Percentiles rank a stretch among this genome's conserved stretches.
phyloP scores from a whole-genome alignment of 2,888 invertebrate species.

The Lycia hirtaria region DNA sequence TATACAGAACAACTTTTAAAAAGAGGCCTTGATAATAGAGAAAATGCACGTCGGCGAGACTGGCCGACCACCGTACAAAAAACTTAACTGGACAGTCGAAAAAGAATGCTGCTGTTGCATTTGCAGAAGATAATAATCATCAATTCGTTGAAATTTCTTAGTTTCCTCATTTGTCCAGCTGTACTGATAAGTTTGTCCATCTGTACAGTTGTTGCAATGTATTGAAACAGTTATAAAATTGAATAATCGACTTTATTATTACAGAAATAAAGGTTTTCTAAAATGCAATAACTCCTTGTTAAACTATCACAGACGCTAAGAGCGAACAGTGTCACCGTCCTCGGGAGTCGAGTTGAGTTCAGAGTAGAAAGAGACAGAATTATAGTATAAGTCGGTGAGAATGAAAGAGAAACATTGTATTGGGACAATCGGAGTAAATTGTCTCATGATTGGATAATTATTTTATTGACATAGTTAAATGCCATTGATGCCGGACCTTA shows the following conservation, averaged over 20 bases:
- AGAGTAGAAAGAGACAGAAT: conserved; percentile 51
- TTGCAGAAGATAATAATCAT: not conserved
- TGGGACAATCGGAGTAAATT: conserved; percentile 77
- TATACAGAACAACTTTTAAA: conserved; percentile 52
- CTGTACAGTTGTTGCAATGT: conserved; percentile 54
- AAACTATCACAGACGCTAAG: conserved; percentile 58
- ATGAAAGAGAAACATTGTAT: conserved; percentile 51
- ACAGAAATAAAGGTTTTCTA: not conserved
- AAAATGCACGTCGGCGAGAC: conserved; percentile 58
- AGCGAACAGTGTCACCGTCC: conserved; percentile 67
- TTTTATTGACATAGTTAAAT: conserved; percentile 82
- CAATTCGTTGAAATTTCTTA: not conserved
- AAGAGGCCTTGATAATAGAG: conserved; percentile 65
- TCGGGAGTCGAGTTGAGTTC: conserved; percentile 59
- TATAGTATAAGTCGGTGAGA: conserved; percentile 30
- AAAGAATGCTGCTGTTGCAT: not conserved
- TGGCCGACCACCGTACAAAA: conserved; percentile 54
- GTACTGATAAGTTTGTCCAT: not conserved
- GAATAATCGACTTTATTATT: conserved; percentile 25
- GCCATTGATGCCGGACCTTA: conserved; percentile 62
- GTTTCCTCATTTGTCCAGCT: not conserved
- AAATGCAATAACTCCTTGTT: conserved; percentile 40
- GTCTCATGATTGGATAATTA: conserved; percentile 83
- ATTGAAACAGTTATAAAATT: not conserved
- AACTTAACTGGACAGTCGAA: conserved; percentile 19